A percentile compares a stretch with the other conserved stretches of the same genome.
phyloP scores from a whole-genome alignment of 2,888 invertebrate species.

The Ornithoptera priamus region DNA sequence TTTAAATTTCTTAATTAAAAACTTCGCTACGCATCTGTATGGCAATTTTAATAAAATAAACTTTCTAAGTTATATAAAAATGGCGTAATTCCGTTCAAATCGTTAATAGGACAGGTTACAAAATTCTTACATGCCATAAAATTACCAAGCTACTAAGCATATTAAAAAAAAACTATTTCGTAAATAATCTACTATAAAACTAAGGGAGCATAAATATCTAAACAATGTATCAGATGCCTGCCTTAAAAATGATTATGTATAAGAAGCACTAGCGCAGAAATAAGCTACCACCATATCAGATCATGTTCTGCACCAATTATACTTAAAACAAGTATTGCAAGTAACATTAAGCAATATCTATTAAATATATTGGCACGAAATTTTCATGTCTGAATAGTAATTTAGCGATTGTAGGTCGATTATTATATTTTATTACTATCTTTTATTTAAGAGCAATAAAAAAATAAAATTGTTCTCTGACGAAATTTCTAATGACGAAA shows the following conservation, averaged over 20 bases:
- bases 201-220: neutral
- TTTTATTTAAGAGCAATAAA: conserved; percentile 26
- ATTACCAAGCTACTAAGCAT: neutral
- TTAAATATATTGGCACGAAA: conserved; percentile 28
- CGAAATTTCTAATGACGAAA: conserved; percentile 13
- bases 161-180: neutral
- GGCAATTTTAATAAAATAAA: neutral
- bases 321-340: conserved; percentile 39
- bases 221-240: conserved; percentile 24
- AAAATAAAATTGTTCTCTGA: conserved; percentile 8
- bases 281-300: conserved; percentile 45
- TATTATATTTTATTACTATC: conserved; percentile 26
- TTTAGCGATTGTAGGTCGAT: conserved; percentile 19
- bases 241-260: conserved; percentile 35
- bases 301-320: conserved; percentile 67
- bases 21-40: too few species aligned
- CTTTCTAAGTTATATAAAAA: neutral
- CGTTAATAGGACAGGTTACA: neutral
- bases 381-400: conserved; percentile 15
- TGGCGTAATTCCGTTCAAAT: neutral
- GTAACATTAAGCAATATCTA: conserved; percentile 34
- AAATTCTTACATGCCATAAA: neutral
- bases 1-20: neutral
- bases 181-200: conserved; percentile 1
- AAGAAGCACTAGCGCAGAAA: conserved; percentile 35